Evolutionary conservation across 2,888 invertebrate genomes (phyloP), one percentile per base, ranked within the genome.

Genomic region (Crioceris asparagi): DNA sequence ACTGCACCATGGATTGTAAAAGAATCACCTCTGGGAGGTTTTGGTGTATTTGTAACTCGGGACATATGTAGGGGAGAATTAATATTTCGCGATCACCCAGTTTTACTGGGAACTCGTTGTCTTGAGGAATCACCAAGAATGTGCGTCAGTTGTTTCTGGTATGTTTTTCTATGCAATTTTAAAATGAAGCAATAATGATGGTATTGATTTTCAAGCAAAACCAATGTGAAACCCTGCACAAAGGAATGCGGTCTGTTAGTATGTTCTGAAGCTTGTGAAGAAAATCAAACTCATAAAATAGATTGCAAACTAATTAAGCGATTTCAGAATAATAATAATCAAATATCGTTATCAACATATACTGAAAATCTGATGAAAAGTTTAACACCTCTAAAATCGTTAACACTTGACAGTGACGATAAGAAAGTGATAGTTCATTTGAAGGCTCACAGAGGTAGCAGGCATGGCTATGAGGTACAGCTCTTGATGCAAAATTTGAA

Each of bases 61-160:
- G 74, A 82, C 53, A 77, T 85, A 27, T 59, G 64, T 39, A 57
- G 68, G 18, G 82, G 83, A 25, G 82, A 84, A 60, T 59, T 80
- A 18, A 71, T 87, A 34, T 83, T 79, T 54, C 67, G 71, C 8
- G 86, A 86, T 57, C 68, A 66, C 36, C 79, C 86, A 1, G 60
- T 86, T 29, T 67, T 85, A 27, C 60, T 74, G 33, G 85, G 86
- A 0, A 83, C 83, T 0, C 72, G 81, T 30, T 68, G 72, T 23
- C 67, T 70, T 35, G 64, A 63, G 35, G 55, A 54, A 37, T 59
- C 70, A 12, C 70, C 72, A 38, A 21, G 15, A 23, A 68, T 75
- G 53, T 84, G 84, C 59, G 72, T 76, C 1, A 72, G 70, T 47
- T 85, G 83, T 54, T 73, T 71, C 49, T 71, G 69, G 47, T 60